A percentile compares a stretch with the other conserved stretches of the same genome.
These are phyloP conservation scores for Rynchops niger DNA, from an alignment of 2,113 vertebrate genomes.

Conservation along the genomic window DNA sequence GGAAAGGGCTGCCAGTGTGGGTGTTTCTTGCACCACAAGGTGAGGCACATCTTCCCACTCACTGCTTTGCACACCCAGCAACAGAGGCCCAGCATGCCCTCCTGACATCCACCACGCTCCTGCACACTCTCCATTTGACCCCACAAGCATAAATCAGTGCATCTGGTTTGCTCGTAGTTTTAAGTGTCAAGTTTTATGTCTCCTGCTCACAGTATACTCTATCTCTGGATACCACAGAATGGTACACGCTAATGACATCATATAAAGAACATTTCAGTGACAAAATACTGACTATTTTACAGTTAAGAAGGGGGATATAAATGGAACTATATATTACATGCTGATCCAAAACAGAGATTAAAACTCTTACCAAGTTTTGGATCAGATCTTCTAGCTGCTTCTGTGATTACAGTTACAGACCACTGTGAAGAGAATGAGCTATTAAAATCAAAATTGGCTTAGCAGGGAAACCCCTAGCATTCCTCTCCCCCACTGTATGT, in stretches of 20 bases:
- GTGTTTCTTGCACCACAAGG: not conserved
- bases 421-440: not conserved
- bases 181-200: not conserved
- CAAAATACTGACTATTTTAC: not conserved
- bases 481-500: not conserved
- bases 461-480: not conserved
- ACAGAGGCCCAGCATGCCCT: not conserved
- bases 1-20: not conserved
- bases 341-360: not conserved
- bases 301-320: not conserved
- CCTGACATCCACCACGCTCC: not conserved
- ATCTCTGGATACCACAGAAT: not conserved
- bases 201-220: not conserved
- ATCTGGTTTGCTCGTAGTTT: not conserved
- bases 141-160: fast-evolving
- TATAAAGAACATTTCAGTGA: not conserved
- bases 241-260: not conserved
- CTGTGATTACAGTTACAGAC: not conserved
- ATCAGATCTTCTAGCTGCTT: not conserved
- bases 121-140: fast-evolving
- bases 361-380: not conserved
- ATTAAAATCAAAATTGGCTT: not conserved
- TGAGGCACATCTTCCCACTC: not conserved
- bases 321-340: not conserved
- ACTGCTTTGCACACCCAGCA: fast-evolving